Percentiles rank a stretch among this genome's conserved stretches.
Evolutionary conservation across 2,888 invertebrate genomes (phyloP).

Genomic region (Rhynchonema sp.): DNA sequence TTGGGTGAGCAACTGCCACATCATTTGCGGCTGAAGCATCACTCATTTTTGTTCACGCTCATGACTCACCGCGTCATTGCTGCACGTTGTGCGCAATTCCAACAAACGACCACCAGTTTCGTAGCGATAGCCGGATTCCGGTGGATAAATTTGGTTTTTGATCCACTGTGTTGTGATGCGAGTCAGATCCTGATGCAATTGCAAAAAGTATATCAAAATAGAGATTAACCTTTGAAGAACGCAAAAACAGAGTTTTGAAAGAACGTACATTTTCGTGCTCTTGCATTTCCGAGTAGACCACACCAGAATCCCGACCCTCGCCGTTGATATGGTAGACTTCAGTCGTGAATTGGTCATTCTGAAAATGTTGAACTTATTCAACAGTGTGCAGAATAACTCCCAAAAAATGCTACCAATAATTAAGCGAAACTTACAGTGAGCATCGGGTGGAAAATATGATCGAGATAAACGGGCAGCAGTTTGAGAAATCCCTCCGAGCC

Average conservation of each 20-base stretch:
- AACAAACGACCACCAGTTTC: slow-evolving; percentile 64
- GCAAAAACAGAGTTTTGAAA: not conserved
- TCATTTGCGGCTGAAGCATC: no score
- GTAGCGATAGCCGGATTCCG: slow-evolving; percentile 57
- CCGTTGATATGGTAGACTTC: slow-evolving; percentile 79
- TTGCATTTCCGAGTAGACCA: slow-evolving; percentile 91
- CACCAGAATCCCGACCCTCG: slow-evolving; percentile 70
- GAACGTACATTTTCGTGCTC: slow-evolving; percentile 47
- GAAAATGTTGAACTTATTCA: no score
- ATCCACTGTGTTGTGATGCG: not conserved
- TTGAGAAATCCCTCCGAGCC: slow-evolving; percentile 66
- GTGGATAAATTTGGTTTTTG: slow-evolving; percentile 53
- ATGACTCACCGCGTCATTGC: slow-evolving; percentile 52
- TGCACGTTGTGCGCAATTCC: slow-evolving; percentile 57
- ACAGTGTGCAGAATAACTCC: no score
- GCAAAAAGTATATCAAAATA: no score
- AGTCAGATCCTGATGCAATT: not conserved
- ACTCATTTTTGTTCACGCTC: no score
- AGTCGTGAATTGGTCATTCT: slow-evolving; percentile 43
- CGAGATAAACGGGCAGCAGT: slow-evolving; percentile 69
- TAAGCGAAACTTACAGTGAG: slow-evolving; percentile 39
- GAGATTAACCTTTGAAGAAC: no score
- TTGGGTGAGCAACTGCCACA: no score
- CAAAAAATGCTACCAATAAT: no score
- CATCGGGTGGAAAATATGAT: slow-evolving; percentile 66